A percentile compares a stretch with the other conserved stretches of the same genome.
phyloP scores from a whole-genome alignment of 2,113 vertebrate genomes.

The Sciurus niger region DNA sequence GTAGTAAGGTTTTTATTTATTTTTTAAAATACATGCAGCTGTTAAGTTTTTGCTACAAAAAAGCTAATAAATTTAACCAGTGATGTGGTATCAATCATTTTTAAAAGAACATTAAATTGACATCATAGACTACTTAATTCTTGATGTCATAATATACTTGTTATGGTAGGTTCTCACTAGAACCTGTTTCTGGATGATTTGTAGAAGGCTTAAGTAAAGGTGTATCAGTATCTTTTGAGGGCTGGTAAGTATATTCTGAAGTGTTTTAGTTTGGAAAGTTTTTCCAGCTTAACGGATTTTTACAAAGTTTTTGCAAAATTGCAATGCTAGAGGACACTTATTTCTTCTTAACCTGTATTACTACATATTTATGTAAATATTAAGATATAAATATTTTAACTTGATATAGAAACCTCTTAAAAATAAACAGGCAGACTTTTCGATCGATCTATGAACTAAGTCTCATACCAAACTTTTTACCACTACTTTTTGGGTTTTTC shows the following conservation, averaged over 20 bases:
- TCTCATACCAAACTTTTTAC: background rate
- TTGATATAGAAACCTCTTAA: background rate
- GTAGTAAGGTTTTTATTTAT: background rate
- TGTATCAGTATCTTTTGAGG: background rate
- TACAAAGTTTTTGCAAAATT: background rate
- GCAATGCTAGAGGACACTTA: background rate
- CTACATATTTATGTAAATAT: background rate
- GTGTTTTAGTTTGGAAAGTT: constrained; percentile 35
- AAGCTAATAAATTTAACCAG: constrained; percentile 4
- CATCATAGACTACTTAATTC: background rate
- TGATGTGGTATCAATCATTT: background rate
- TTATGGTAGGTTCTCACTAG: background rate
- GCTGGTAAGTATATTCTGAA: background rate
- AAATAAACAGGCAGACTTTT: constrained; percentile 2
- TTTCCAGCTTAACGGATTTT: background rate
- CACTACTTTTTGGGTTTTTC: background rate
- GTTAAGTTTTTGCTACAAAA: constrained; percentile 9
- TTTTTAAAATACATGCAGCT: background rate
- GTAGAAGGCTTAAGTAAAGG: constrained; percentile 17
- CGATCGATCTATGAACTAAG: constrained; percentile 11
- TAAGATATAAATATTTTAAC: background rate
- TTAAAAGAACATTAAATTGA: constrained; percentile 17
- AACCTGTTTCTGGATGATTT: background rate
- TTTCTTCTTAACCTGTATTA: background rate
- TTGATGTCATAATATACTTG: background rate